Base-by-base conservation (phyloP, 2,888 invertebrate species). In the Ichneumoninae sp. region DNA sequence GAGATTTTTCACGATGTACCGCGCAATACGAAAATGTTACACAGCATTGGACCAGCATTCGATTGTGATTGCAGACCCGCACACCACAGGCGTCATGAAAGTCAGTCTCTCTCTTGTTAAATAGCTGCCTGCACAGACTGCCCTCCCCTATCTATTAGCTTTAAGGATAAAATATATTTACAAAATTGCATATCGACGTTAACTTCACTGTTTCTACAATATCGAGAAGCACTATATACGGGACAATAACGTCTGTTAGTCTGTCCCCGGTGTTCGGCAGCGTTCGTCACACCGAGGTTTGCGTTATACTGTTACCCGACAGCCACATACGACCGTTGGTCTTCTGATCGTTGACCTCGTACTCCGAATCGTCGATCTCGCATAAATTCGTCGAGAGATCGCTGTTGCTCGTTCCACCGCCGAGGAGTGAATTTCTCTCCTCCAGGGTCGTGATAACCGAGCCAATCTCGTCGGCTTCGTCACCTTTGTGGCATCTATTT, bases 301-400 rank as follows among this genome's bases (percentile, higher is more conserved):
- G 94, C 60, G 94, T 94, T 87, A 94, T 93, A 80, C 93, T 92
- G 84, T 90, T 91, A 22, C 92, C 91, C 57, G 92, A 91, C 68
- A 93, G 89, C 94, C 94, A 94, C 75, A 91, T 88, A 33, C 93
- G 91, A 69, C 93, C 92, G 86, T 93, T 93, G 85, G 90, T 93
- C 88, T 94, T 94, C 82, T 92, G 92, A 82, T 94, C 94, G 85
- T 93, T 89, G 85, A 94, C 94, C 94, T 97, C 97, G 90, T 95
- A 96, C 93, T 97, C 97, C 66, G 97, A 97, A 94, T 97, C 97
- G 94, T 98, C 98, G 91, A 98, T 98, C 95, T 98, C 98, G 95
- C 98, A 98, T 87, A 98, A 95, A 93, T 97, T 96, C 75, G 97
- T 96, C 75, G 98, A 98, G 89, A 98, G 95, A 94, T 98, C 97